These are phyloP conservation scores for Loriculus beryllinus DNA, from an alignment of 2,797 vertebrate genomes.

Conservation along the genomic window DNA sequence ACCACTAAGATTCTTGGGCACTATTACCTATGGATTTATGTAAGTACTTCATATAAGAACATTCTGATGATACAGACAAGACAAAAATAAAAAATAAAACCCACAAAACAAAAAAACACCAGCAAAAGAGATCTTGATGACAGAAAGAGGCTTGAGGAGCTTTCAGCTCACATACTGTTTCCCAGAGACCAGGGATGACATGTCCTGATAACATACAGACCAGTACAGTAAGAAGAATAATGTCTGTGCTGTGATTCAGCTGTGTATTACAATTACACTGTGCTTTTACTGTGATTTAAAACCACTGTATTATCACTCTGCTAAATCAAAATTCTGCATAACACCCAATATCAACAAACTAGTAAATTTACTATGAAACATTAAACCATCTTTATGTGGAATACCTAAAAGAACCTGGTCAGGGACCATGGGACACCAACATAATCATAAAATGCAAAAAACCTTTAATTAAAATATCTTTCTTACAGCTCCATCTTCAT, in stretches of 20 bases:
- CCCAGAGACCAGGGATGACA: not conserved
- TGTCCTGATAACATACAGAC: not conserved
- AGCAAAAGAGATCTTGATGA: not conserved
- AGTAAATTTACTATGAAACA: not conserved
- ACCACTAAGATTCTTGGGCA: not conserved
- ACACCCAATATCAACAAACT: not conserved
- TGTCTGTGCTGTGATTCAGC: not conserved
- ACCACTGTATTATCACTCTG: not conserved
- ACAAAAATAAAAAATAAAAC: not conserved
- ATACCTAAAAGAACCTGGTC: rapidly evolving
- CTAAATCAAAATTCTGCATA: not conserved
- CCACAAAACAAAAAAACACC: not conserved
- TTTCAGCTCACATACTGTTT: not conserved
- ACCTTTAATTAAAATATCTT: not conserved
- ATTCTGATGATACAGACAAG: not conserved
- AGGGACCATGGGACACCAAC: not conserved
- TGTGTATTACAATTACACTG: not conserved
- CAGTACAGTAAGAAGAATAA: not conserved
- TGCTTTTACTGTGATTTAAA: not conserved
- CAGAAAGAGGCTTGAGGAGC: not conserved
- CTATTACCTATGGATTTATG: not conserved
- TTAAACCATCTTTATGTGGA: not conserved
- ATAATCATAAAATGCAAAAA: not conserved
- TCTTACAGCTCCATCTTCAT: not conserved
- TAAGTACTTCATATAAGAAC: not conserved